These are phyloP conservation scores for Mellivora capensis DNA, from an alignment of 2,113 vertebrate genomes.

Conservation along the genomic window DNA sequence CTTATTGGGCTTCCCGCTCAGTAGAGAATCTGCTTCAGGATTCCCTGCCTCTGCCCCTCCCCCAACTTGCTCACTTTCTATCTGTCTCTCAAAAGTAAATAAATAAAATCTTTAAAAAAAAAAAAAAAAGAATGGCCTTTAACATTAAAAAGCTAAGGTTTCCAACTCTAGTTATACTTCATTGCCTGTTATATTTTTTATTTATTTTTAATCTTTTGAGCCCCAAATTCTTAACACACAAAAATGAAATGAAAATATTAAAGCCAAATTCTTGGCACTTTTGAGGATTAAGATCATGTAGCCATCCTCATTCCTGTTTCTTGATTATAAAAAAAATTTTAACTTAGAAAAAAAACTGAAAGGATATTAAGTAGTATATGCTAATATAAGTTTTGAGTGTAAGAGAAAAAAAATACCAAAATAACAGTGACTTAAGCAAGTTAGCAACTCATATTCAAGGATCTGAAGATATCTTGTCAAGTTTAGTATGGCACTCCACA, in stretches of 20 bases:
- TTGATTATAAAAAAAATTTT: not conserved
- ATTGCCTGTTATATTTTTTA: not conserved
- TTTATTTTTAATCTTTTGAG: conserved; percentile 27
- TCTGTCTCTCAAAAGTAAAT: not conserved
- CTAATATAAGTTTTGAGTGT: not conserved
- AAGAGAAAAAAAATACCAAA: not conserved
- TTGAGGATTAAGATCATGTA: not conserved
- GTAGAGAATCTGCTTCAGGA: not conserved
- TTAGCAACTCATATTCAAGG: not conserved
- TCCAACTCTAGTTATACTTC: not conserved
- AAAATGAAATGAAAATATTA: not conserved
- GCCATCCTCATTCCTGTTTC: not conserved
- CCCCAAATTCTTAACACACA: not conserved
- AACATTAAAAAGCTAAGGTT: not conserved
- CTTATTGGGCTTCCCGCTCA: not conserved
- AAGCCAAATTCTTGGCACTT: not conserved
- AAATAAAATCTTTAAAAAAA: not conserved
- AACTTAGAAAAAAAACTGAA: not conserved
- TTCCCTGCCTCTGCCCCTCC: not conserved
- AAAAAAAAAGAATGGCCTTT: not conserved
- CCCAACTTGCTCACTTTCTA: not conserved
- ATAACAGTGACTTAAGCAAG: not conserved
- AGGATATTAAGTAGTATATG: not conserved
- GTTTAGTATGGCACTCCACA: not conserved
- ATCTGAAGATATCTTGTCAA: not conserved